Evolutionary conservation across 2,888 invertebrate species (phyloP), one percentile per base, ranked within the genome.

Genomic region (Standfussiana lucernea): DNA sequence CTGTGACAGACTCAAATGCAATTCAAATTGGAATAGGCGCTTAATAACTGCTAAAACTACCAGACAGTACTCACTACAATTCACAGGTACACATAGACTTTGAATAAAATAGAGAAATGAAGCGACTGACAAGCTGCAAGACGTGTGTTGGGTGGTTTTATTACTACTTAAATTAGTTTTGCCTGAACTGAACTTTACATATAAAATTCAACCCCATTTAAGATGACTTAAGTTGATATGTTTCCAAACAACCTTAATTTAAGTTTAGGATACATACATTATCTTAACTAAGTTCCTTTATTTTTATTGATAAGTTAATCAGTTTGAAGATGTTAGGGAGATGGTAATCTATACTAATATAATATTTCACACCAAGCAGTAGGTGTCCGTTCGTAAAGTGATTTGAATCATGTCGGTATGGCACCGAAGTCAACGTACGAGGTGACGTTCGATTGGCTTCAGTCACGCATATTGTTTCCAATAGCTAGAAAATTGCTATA

Each of bases 351-450:
- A n/a, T n/a, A n/a, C n/a, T n/a, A n/a, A n/a, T n/a, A n/a, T n/a
- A n/a, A 65, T n/a, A 72, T 70, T 73, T 77, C 66, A 67, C 70
- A 32, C 62, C 18, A 21, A 61, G 28, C 21, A 10, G n/a, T 24
- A 42, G 35, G n/a, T 74, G 28, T 11, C 2, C 15, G 11, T 75
- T 37, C 11, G 32, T 37, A 37, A 45, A 42, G 21, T 8, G 28
- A 32, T 62, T 70, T 56, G 47, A 56, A 15, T 59, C 37, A 81
- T n/a, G 24, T 18, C 45, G 21, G n/a, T 42, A 61, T 69, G 45
- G 47, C 59, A 32, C 35, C 21, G 61, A 79, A 79, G 71, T 66
- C 72, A 75, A 75, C 50, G 79, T 66, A 69, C 65, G 70, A 64
- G 42, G 75, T 70, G 77, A 67, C 50, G 68, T 64, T 80, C 11